These are phyloP conservation scores for Sardina pilchardus DNA, from an alignment of 2,113 vertebrate genomes.

Conservation along the genomic window DNA sequence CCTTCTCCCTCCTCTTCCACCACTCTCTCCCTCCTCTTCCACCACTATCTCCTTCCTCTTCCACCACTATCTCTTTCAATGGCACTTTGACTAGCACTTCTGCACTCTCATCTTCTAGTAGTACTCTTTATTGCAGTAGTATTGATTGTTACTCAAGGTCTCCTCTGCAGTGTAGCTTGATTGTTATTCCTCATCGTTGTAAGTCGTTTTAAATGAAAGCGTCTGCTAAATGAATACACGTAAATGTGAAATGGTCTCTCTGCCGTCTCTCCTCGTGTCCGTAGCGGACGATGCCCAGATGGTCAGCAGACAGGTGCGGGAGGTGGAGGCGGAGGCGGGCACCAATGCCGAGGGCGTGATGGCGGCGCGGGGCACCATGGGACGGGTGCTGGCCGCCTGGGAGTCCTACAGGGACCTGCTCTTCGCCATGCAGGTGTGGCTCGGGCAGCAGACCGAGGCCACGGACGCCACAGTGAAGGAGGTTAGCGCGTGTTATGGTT, in stretches of 20 bases:
- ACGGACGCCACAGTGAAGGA: conserved; percentile 27
- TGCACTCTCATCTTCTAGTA: no score
- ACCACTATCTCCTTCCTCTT: no score
- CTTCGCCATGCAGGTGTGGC: conserved; percentile 65
- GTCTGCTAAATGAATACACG: no score
- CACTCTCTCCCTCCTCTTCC: no score
- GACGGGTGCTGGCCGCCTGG: conserved; percentile 72
- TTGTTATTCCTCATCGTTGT: no score
- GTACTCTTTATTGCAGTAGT: no score
- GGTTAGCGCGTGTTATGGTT: conserved; percentile 28
- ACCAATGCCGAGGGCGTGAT: conserved; percentile 58
- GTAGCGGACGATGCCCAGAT: conserved; percentile 69
- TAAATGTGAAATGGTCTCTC: not conserved
- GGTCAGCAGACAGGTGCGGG: conserved; percentile 59
- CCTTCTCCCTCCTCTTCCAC: no score
- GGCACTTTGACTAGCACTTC: no score
- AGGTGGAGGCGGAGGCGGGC: conserved; percentile 61
- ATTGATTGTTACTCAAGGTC: no score
- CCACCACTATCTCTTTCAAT: no score
- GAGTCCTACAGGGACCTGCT: conserved; percentile 67
- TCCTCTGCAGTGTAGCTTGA: no score
- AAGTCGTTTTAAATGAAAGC: no score
- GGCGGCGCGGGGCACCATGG: conserved; percentile 59
- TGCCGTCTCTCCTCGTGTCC: conserved; percentile 21
- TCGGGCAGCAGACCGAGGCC: conserved; percentile 58